Conservation (phyloP, 2,113 vertebrate species). For the Piprites chloris region DNA sequence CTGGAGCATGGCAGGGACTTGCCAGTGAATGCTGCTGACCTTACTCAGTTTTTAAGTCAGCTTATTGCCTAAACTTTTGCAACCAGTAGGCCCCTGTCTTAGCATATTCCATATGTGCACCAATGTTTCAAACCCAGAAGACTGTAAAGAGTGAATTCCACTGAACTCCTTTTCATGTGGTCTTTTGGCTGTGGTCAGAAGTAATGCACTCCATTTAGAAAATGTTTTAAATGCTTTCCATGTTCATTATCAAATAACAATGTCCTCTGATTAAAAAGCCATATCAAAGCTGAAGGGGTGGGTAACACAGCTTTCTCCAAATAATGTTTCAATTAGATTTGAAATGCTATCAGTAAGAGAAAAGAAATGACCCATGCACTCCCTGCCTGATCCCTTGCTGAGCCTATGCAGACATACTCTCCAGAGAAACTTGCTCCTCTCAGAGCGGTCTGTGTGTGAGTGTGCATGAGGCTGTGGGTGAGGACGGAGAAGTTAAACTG, state of each 20-base stretch:
- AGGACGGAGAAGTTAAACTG: neutral
- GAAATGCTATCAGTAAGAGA: neutral
- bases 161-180: constrained; percentile 52
- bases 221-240: constrained; percentile 57
- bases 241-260: constrained; percentile 51
- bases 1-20: neutral
- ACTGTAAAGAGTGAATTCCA: neutral
- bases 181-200: constrained; percentile 55
- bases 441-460: neutral
- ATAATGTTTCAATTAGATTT: constrained; percentile 60
- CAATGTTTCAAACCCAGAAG: neutral
- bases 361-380: neutral
- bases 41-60: neutral
- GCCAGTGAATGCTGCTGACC: neutral
- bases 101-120: neutral
- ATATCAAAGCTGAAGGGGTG: constrained; percentile 40
- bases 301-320: constrained; percentile 23
- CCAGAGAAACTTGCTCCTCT: neutral
- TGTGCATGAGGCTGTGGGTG: neutral
- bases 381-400: neutral
- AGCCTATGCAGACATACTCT: neutral
- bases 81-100: neutral
- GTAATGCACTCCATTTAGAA: constrained; percentile 32
- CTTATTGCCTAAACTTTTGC: neutral
- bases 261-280: constrained; percentile 69